Evolutionary conservation across 1,140 invertebrate species (phyloP).

Genomic region (Cydia amplana): DNA sequence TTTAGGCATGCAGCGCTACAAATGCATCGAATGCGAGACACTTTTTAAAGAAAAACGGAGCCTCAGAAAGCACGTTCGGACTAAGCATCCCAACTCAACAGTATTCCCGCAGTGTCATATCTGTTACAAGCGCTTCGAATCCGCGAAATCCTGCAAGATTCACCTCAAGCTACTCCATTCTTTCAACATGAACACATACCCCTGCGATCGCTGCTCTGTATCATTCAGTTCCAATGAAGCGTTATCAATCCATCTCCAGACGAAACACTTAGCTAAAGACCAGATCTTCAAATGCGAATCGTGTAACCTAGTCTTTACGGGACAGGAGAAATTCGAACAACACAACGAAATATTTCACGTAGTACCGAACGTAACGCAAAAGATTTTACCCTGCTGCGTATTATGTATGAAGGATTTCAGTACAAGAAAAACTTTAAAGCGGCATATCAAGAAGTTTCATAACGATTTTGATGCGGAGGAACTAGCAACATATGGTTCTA

Average conservation of each 20-base stretch:
- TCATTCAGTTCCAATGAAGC: constrained; percentile 54
- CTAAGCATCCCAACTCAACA: constrained; percentile 58
- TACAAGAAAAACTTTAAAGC: constrained; percentile 60
- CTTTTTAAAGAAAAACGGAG: constrained; percentile 68
- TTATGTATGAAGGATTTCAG: constrained; percentile 70
- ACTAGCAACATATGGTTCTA: constrained; percentile 52
- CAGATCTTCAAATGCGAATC: constrained; percentile 64
- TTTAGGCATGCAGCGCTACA: constrained; percentile 59
- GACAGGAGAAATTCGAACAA: constrained; percentile 54
- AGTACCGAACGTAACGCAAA: constrained; percentile 39
- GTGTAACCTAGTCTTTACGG: constrained; percentile 62
- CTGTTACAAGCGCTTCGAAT: constrained; percentile 64
- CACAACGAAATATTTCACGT: constrained; percentile 51
- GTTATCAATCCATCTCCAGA: constrained; percentile 52
- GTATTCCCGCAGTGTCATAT: constrained; percentile 64
- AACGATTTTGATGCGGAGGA: constrained; percentile 58
- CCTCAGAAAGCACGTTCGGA: constrained; percentile 60
- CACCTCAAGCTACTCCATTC: constrained; percentile 65
- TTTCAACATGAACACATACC: constrained; percentile 57
- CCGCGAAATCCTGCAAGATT: constrained; percentile 66
- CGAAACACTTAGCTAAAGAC: constrained; percentile 58
- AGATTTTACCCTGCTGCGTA: constrained; percentile 53
- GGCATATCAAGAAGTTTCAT: constrained; percentile 68
- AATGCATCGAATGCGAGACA: constrained; percentile 63
- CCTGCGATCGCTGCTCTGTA: constrained; percentile 57